Base-by-base conservation (phyloP, 2,888 invertebrate genomes). In the Cremastobaeus sp. region DNA sequence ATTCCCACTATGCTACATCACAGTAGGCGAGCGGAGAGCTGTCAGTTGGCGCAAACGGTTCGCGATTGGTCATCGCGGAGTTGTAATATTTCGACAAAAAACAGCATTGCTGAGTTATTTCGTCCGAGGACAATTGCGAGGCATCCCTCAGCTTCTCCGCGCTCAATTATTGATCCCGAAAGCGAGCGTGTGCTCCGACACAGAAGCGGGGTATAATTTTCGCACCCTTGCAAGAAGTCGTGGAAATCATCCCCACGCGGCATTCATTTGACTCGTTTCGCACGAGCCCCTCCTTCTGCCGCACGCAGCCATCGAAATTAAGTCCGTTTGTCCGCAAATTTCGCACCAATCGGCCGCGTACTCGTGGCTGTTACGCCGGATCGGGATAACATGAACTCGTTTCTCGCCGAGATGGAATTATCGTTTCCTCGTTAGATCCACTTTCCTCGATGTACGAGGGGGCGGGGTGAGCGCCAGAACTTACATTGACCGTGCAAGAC, bases 281-380 rank as follows among this genome's bases (percentile, higher is more conserved):
- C 41, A 41, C 57, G 48, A 52, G 60, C 64, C 18, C 52, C 39
- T 47, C 39, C 59, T 65, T 65, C 75, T 66, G 54, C 76, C 78
- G 74, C 78, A 6, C 76, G 71, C 73, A 70, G 70, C 75, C 71
- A 50, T 77, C 79, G 69, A 82, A 85, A 85, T 84, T 83, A 83
- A 79, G 81, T 83, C 82, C 83, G 81, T 80, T 85, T 85, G 84
- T 85, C 82, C 76, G 78, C 76, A 76, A 77, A 80, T 81, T 80
- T 76, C 76, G 74, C 78, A 76, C 79, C 81, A 81, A 83, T 83
- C 81, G 81, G 75, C 68, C 78, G 73, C 71, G 14, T 66, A 32
- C 35, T 47, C 39, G 50, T 41, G 30, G 55, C 54, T 35, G 62
- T 54, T 60, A 62, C 37, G 41, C 37, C 32, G 66, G 52, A 74